A percentile compares a stretch with the other conserved stretches of the same genome.
phyloP scores from a whole-genome alignment of 2,888 invertebrate genomes.

The Pogonocherus hispidulus region DNA sequence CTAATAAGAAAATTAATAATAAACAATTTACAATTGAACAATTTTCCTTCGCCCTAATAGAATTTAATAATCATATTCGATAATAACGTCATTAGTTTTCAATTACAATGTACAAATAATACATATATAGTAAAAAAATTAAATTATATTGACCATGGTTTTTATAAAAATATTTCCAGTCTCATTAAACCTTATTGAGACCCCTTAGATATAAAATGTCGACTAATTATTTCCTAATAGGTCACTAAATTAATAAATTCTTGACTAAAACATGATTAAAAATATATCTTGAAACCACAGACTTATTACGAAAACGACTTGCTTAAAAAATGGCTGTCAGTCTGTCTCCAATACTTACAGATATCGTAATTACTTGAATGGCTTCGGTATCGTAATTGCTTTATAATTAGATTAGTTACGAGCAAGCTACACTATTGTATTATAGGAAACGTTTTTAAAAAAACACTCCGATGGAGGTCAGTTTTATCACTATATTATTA shows the following conservation, averaged over 20 bases:
- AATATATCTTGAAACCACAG: background rate
- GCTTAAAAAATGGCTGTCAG: background rate
- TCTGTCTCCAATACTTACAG: background rate
- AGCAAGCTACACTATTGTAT: background rate
- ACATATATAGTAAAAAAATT: too few relatives aligned
- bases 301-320: background rate
- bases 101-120: too few relatives aligned
- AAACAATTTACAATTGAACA: too few relatives aligned
- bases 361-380: background rate
- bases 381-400: background rate
- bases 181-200: background rate
- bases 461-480: background rate
- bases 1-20: too few relatives aligned
- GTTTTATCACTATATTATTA: background rate
- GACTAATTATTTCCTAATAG: background rate
- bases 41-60: too few relatives aligned
- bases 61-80: too few relatives aligned
- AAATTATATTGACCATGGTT: background rate
- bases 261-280: background rate
- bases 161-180: background rate
- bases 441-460: background rate
- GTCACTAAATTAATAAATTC: background rate
- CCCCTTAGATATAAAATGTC: too few relatives aligned
- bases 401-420: background rate
- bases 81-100: too few relatives aligned